A percentile compares a stretch with the other conserved stretches of the same genome.
Conservation (phyloP, 2,888 invertebrate species). For the Cerceris rybyensis region DNA sequence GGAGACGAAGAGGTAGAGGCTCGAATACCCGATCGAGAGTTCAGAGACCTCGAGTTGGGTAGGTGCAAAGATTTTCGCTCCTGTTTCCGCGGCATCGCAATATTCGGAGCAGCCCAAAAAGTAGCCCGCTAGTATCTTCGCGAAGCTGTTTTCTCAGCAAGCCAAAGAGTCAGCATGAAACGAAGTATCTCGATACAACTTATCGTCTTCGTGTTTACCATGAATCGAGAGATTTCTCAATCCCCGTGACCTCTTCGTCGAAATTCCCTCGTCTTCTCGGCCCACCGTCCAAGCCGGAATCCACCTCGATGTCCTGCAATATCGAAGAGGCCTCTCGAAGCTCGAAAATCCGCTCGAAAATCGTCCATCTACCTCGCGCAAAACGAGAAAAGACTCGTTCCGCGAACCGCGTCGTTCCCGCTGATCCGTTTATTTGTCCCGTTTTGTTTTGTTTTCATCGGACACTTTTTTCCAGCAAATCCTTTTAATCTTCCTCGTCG, state of each 20-base stretch:
- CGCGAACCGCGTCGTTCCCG: not conserved
- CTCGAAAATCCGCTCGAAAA: no score
- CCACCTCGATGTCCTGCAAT: no score
- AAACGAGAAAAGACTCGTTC: no score
- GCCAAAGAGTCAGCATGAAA: not conserved
- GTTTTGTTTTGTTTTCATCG: not conserved
- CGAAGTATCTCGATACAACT: not conserved
- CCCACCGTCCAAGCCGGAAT: not conserved
- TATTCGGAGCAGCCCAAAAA: no score
- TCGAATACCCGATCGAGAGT: no score
- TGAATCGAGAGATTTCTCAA: slow-evolving; percentile 17
- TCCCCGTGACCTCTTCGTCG: slow-evolving; percentile 11
- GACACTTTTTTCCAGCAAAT: not conserved
- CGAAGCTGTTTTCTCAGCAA: not conserved
- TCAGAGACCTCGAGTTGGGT: no score
- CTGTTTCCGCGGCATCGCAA: no score
- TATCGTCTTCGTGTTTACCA: slow-evolving; percentile 11
- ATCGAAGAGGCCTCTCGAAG: no score
- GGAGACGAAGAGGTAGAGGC: no score
- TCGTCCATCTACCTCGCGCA: no score
- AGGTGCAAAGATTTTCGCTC: no score
- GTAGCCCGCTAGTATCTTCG: not conserved
- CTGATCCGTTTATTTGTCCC: not conserved
- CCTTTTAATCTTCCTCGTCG: not conserved
- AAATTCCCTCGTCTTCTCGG: not conserved